A percentile compares a stretch with the other conserved stretches of the same genome.
Conservation (phyloP, 2,113 vertebrate species). For the Gobiocypris rarus region DNA sequence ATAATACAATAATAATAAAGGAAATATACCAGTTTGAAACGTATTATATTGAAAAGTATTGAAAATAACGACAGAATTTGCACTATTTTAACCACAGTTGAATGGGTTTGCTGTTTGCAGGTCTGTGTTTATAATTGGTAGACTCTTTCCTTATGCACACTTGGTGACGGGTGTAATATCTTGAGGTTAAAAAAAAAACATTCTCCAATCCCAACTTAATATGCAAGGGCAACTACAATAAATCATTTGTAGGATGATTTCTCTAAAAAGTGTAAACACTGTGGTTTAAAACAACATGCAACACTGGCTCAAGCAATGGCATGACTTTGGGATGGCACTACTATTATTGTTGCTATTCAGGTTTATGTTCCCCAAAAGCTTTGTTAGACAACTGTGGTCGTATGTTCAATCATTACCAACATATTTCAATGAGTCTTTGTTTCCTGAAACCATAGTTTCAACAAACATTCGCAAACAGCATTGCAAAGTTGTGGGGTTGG, state of each 20-base stretch:
- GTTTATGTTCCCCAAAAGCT: neutral
- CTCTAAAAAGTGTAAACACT: neutral
- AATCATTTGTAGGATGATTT: neutral
- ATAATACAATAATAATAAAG: neutral
- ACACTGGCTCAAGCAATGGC: neutral
- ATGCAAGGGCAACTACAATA: neutral
- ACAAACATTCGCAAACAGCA: neutral
- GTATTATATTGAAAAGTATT: too few species aligned
- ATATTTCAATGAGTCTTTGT: neutral
- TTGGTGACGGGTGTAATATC: neutral
- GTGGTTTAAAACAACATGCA: neutral
- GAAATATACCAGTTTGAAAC: neutral
- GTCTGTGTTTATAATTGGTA: neutral
- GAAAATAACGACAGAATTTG: neutral
- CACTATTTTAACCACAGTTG: neutral
- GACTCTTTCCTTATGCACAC: neutral
- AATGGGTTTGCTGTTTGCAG: neutral
- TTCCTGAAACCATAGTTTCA: neutral
- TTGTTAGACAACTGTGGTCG: too few species aligned
- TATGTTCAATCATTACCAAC: neutral
- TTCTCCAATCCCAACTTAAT: neutral
- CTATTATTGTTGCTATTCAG: neutral
- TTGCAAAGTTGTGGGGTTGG: neutral
- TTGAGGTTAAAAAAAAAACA: neutral
- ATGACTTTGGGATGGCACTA: neutral